Evolutionary conservation across 2,888 invertebrate species (phyloP).

Genomic region (Cheiracanthium punctorium): DNA sequence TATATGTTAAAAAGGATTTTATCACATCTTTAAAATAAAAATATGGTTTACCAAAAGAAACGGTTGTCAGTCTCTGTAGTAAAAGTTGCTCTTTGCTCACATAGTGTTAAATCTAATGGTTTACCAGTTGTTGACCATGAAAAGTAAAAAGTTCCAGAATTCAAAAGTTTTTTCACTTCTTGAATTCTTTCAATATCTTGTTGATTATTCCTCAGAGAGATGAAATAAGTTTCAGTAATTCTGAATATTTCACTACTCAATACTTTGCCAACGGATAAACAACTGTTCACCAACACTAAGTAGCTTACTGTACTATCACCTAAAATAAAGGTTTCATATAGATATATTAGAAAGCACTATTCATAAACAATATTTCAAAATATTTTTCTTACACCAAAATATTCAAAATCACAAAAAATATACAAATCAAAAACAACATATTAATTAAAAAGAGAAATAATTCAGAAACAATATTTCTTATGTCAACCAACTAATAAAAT

Average conservation of each 20-base stretch:
- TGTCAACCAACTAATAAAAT: too few relatives aligned
- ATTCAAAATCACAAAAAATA: too few relatives aligned
- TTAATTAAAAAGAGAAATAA: too few relatives aligned
- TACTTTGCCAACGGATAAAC: conserved; percentile 96
- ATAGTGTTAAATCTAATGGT: conserved; percentile 92
- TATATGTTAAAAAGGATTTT: too few relatives aligned
- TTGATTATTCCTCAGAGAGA: conserved; percentile 81
- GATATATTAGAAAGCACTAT: too few relatives aligned
- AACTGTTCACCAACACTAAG: conserved; percentile 94
- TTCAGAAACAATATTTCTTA: too few relatives aligned
- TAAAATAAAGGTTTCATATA: too few relatives aligned
- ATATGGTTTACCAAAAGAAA: conserved; percentile 89
- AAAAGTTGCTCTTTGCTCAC: conserved; percentile 91
- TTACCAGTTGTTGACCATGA: conserved; percentile 83
- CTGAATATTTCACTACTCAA: conserved; percentile 95
- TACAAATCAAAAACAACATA: too few relatives aligned
- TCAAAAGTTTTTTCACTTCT: conserved; percentile 81
- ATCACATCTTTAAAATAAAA: too few relatives aligned
- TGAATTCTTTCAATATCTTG: conserved; percentile 76
- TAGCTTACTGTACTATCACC: conserved; percentile 81
- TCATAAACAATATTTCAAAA: too few relatives aligned
- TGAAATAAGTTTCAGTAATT: conserved; percentile 92
- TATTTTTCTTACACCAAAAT: too few relatives aligned
- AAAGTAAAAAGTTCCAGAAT: conserved; percentile 99
- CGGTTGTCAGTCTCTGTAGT: conserved; percentile 91